Evolutionary conservation across 2,113 vertebrate species (phyloP), one percentile per base, ranked within the genome.

Genomic region (Atlantisia rogersi): DNA sequence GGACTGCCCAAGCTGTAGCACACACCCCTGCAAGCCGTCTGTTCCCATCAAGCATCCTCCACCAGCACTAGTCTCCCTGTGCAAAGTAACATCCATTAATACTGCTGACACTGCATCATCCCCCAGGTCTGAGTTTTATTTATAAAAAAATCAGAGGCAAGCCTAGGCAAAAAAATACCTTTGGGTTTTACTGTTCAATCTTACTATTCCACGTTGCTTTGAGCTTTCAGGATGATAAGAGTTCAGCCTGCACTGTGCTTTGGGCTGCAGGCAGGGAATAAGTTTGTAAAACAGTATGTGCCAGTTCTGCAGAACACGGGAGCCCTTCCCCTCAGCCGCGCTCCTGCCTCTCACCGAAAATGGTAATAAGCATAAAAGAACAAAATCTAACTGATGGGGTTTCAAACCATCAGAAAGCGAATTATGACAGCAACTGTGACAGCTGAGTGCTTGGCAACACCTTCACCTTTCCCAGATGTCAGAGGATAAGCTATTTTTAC

Each of bases 391-490:
- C 88, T 95, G 46, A 74, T 73, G 48, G 86, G 83, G 82, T 77
- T 92, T 96, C 44, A 80, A 96, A 90, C 71, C 78, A 91, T 92
- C 91, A 89, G 81, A 93, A 96, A 87, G 83, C 75, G 86, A 94
- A 87, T 31, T 62, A 82, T 84, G 78, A 93, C 92, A 95, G 92
- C 42, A 84, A 85, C 88, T 88, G 75, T 86, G 93, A 96, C 96
- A 96, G 92, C 93, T 95, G 86, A 94, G 86, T 74, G 90, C 89
- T 93, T 97, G 95, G 84, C 93, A 96, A 93, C 94, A 96, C 67
- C 79, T 94, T 96, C 95, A 95, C 96, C 95, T 97, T 92, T 95
- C 89, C 86, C 79, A 94, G 82, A 94, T 96, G 92, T 97, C 92
- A 94, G 74, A 96, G 87, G 89, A 86, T 77, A 87, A 92, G 82